A percentile compares a stretch with the other conserved stretches of the same genome.
Evolutionary conservation across 2,797 vertebrate genomes (phyloP).

Genomic region (Cyprinella venusta): DNA sequence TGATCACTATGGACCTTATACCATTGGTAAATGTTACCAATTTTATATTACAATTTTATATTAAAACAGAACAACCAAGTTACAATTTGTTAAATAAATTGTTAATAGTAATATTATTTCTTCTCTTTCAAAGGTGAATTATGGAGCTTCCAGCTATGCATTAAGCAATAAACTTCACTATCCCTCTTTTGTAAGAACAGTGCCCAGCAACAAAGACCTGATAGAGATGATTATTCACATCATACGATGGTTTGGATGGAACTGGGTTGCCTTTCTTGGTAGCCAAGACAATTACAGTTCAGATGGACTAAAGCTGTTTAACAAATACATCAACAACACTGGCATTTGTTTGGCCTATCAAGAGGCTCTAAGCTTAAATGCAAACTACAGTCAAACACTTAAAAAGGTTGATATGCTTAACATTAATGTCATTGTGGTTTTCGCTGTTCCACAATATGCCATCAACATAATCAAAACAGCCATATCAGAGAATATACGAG

Average conservation of each 20-base stretch:
- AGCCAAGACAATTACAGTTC: slow-evolving; percentile 72
- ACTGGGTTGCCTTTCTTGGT: slow-evolving; percentile 81
- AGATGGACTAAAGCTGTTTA: slow-evolving; percentile 67
- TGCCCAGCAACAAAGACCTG: slow-evolving; percentile 74
- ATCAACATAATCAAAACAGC: slow-evolving; percentile 72
- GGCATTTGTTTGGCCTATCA: slow-evolving; percentile 78
- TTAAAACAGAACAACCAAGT: too few species aligned
- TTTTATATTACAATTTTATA: too few species aligned
- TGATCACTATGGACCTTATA: slow-evolving; percentile 70
- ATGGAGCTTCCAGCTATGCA: slow-evolving; percentile 67
- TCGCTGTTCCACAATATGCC: slow-evolving; percentile 55
- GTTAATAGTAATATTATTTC: not conserved
- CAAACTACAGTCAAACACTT: slow-evolving; percentile 62
- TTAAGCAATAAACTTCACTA: slow-evolving; percentile 67
- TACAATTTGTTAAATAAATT: not conserved
- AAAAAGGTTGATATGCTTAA: slow-evolving; percentile 60
- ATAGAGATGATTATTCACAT: slow-evolving; percentile 76
- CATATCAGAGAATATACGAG: slow-evolving; percentile 70
- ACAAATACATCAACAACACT: slow-evolving; percentile 51
- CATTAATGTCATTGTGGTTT: slow-evolving; percentile 76
- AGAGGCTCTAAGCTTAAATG: slow-evolving; percentile 57
- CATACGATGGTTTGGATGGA: slow-evolving; percentile 79
- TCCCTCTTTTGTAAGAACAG: slow-evolving; percentile 82
- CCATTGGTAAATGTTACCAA: slow-evolving; percentile 68
- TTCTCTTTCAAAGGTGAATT: slow-evolving; percentile 71